These are phyloP conservation scores for Saccopteryx bilineata DNA, from an alignment of 2,113 vertebrate species.

Conservation along the genomic window DNA sequence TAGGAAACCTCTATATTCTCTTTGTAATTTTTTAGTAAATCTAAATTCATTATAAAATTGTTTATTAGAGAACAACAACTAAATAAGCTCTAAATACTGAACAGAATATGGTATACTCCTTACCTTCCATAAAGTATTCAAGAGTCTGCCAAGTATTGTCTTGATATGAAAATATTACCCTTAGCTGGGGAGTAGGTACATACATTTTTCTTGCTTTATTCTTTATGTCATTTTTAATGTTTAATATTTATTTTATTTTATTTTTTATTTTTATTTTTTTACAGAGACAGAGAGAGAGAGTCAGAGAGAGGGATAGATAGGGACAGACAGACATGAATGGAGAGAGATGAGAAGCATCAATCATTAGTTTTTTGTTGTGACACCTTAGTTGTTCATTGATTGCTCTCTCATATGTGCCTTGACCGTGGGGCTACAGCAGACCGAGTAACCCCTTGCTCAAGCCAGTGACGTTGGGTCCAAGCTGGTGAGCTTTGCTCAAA, in stretches of 20 bases:
- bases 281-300: no score
- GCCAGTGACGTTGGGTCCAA: no score
- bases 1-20: background rate
- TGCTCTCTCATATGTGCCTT: no score
- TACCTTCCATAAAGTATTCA: background rate
- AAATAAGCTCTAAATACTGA: constrained; percentile 28
- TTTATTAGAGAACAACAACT: background rate
- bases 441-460: no score
- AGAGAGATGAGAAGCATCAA: no score
- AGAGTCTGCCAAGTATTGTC: background rate
- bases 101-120: background rate
- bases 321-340: no score
- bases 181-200: background rate
- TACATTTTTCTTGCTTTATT: background rate
- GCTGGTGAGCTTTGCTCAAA: no score
- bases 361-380: no score
- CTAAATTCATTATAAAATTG: background rate
- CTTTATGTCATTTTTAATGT: background rate
- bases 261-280: no score
- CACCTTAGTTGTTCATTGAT: no score
- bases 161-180: background rate
- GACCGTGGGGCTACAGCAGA: no score
- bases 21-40: constrained; percentile 22
- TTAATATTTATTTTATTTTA: background rate
- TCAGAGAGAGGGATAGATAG: no score